Base-by-base conservation (phyloP, 92 coral and sea anemone genomes). In the Micromussa lordhowensis region DNA sequence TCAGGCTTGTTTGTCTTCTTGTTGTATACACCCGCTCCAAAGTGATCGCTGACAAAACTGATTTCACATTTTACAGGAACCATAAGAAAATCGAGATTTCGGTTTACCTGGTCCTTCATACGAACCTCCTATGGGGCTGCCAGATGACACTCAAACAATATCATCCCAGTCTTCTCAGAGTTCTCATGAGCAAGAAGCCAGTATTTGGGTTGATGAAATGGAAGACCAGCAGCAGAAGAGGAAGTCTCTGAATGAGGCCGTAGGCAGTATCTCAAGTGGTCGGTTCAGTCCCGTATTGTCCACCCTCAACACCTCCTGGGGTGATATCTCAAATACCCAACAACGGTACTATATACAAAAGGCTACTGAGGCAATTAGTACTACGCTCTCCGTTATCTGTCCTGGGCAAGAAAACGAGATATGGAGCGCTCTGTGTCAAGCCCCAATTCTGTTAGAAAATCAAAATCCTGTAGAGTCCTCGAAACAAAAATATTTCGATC, bases 301-400 rank as follows among this genome's bases (percentile, higher is more conserved):
- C 51, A 91, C 88, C 11, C 88, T 91, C 36, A 91, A 91, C 71
- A 68, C 93, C 14, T 77, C 86, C 36, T 91, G 93, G 88, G 72
- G 82, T 70, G 91, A 91, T 53, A 91, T 91, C 75, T 87, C 91
- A 48, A 24, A 68, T 10, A 91, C 93, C 35, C 90, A 91, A 36
- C 88, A 91, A 36, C 75, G 79, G 13, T 91, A 87, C 75, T 91
- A 87, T 73, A 22, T 72, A 21, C 24, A 81, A 28, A 91, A 87
- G 81, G 90, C 93, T 24, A 87, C 51, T 36, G 91, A 82, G 59
- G 66, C 90, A 38, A 34, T 87, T 44, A 19, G 51, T 26, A 85
- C 91, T 13, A 54, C 91, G 29, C 87, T 91, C 34, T n/a, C n/a
- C n/a, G n/a, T n/a, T n/a, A n/a, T n/a, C n/a, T n/a, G n/a, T n/a